Base-by-base conservation (phyloP, 2,113 vertebrate species). In the Oreochromis niloticus region DNA sequence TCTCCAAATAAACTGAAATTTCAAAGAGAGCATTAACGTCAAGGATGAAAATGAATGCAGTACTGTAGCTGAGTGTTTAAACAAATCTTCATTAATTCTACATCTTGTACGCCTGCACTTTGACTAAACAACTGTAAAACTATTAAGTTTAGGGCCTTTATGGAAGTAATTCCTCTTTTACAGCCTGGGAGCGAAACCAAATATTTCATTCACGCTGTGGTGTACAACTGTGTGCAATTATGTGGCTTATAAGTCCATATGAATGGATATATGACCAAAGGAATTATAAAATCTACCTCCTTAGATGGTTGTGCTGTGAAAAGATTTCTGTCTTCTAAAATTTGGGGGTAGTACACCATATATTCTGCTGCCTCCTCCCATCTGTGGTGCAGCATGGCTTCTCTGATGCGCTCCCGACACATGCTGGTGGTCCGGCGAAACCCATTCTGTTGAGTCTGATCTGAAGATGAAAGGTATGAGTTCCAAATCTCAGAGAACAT, bases 331-430 rank as follows among this genome's bases (percentile, higher is more conserved):
- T 97, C 96, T 36, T 98, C 97, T 52, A 99, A 50, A 6, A 92
- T 88, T 85, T 99, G 97, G 4, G 95, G 1, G 71, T 97, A 99
- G 88, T 81, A 96, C 2, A 90, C 89, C 95, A 98, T 95, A 82
- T 97, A 97, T 7, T 97, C 95, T 1, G 97, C 96, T 71, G 98
- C 98, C 6, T 93, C 96, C 34, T 96, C 91, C 98, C 98, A 99
- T 24, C 96, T 96, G n/a, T 97, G 97, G 87, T 96, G 97, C 32
- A 98, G 93, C 92, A 99, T 84, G 2, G 97, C 97, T 78, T 97
- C 96, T 79, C 96, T 96, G 81, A 99, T 96, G 6, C 91, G 93
- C 83, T 66, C 89, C 80, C 99, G 95, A 89, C 98, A 99, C 0
- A 54, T 17, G 30, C 93, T 94, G 50, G 96, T 95, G 7, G 94